phyloP scores from a whole-genome alignment of 2,888 invertebrate genomes.

The Dasypolia templi region DNA sequence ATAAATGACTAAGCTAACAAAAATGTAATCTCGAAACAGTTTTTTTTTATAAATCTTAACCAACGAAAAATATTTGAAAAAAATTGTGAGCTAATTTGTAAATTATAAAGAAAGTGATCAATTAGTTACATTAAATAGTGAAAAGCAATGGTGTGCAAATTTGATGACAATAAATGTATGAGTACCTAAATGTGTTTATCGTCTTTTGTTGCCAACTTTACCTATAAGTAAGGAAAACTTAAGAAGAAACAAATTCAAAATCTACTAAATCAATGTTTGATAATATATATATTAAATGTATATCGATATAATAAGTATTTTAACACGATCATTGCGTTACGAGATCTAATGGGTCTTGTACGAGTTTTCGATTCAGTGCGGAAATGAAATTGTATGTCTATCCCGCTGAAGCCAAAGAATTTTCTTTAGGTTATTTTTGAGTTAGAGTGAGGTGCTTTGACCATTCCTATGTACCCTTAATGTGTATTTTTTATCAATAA shows the following conservation, averaged over 20 bases:
- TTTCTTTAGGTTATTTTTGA: too few relatives aligned
- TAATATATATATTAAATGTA: too few relatives aligned
- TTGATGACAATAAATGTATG: not conserved
- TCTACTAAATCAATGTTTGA: constrained; percentile 28
- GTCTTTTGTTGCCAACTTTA: not conserved
- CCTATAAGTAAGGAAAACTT: not conserved
- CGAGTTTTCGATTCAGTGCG: too few relatives aligned
- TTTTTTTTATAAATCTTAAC: not conserved
- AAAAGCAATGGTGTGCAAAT: not conserved
- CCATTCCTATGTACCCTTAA: too few relatives aligned
- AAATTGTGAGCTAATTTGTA: not conserved
- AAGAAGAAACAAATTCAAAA: constrained; percentile 7
- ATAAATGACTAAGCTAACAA: not conserved
- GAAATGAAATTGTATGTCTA: too few relatives aligned
- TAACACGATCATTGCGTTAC: too few relatives aligned
- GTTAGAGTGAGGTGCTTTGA: too few relatives aligned
- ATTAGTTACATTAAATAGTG: not conserved
- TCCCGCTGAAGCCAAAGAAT: too few relatives aligned
- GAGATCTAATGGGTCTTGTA: too few relatives aligned
- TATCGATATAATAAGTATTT: too few relatives aligned
- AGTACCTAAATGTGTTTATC: not conserved
- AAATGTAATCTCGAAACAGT: too few relatives aligned
- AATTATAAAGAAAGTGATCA: not conserved
- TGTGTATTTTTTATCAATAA: too few relatives aligned
- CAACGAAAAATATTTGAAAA: not conserved